Conservation (phyloP, 2,797 vertebrate genomes). For the Bufotes viridis region DNA sequence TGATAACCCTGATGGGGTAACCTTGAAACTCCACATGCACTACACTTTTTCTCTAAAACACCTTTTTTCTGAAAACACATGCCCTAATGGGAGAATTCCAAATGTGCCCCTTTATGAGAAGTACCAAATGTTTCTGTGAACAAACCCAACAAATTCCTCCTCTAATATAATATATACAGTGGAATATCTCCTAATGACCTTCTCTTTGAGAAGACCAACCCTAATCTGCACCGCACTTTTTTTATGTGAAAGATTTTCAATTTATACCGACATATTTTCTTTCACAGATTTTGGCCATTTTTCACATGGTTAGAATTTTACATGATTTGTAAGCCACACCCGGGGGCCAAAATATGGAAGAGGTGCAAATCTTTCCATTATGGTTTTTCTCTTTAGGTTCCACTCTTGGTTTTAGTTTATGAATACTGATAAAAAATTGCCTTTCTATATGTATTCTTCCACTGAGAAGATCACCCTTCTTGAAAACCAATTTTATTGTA, state of each 20-base stretch:
- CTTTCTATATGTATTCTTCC: too few species aligned
- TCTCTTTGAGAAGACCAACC: not conserved
- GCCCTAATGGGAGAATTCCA: not conserved
- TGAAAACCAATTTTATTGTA: not conserved
- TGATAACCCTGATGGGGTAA: too few species aligned
- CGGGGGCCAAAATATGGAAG: too few species aligned
- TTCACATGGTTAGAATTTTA: too few species aligned
- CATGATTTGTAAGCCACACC: too few species aligned
- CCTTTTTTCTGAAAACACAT: not conserved
- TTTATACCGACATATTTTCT: not conserved
- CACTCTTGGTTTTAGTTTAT: too few species aligned
- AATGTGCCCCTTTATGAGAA: not conserved
- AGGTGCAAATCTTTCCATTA: too few species aligned
- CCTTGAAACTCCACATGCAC: too few species aligned
- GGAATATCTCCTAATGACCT: not conserved
- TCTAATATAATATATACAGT: not conserved
- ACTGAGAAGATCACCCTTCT: not conserved
- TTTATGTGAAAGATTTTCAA: not conserved
- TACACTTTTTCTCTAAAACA: too few species aligned
- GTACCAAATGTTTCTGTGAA: not conserved
- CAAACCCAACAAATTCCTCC: not conserved
- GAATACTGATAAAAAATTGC: too few species aligned
- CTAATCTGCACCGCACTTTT: not conserved
- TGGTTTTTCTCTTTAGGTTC: too few species aligned
- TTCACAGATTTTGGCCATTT: too few species aligned